These are phyloP conservation scores for Euplexia lucipara DNA, from an alignment of 2,888 invertebrate species.

Conservation along the genomic window DNA sequence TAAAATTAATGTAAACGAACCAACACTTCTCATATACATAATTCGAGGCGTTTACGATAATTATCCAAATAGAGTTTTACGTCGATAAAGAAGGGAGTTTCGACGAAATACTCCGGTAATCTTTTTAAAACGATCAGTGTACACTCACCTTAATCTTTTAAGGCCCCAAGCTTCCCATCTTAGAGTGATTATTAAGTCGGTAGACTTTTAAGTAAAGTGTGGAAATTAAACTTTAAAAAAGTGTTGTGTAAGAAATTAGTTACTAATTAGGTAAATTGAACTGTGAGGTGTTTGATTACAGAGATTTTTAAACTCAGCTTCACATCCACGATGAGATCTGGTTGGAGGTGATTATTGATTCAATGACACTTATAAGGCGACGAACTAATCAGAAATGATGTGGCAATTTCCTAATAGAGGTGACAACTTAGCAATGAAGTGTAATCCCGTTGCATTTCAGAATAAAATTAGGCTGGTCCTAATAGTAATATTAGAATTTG, in stretches of 20 bases:
- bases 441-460: too few relatives aligned
- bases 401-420: neutral
- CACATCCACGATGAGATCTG: neutral
- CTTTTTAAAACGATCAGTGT: slow-evolving; percentile 38
- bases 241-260: slow-evolving; percentile 20
- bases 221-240: slow-evolving; percentile 12
- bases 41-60: slow-evolving; percentile 31
- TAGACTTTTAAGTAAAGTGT: slow-evolving; percentile 8
- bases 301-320: slow-evolving; percentile 22
- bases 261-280: slow-evolving; percentile 53
- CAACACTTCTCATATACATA: slow-evolving; percentile 29
- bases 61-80: slow-evolving; percentile 45
- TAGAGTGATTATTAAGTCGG: slow-evolving; percentile 35
- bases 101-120: slow-evolving; percentile 30
- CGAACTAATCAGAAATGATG: slow-evolving; percentile 2
- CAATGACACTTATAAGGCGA: slow-evolving; percentile 20
- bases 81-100: slow-evolving; percentile 28
- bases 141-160: slow-evolving; percentile 30
- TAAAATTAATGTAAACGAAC: slow-evolving; percentile 54
- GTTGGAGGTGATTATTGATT: slow-evolving; percentile 24
- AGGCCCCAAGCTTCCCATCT: neutral
- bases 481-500: too few relatives aligned
- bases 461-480: too few relatives aligned
- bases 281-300: slow-evolving; percentile 41
- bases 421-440: too few relatives aligned